Percentiles rank a stretch among this genome's conserved stretches.
phyloP scores from a whole-genome alignment of 2,113 vertebrate species.

The Sylvietta virens region DNA sequence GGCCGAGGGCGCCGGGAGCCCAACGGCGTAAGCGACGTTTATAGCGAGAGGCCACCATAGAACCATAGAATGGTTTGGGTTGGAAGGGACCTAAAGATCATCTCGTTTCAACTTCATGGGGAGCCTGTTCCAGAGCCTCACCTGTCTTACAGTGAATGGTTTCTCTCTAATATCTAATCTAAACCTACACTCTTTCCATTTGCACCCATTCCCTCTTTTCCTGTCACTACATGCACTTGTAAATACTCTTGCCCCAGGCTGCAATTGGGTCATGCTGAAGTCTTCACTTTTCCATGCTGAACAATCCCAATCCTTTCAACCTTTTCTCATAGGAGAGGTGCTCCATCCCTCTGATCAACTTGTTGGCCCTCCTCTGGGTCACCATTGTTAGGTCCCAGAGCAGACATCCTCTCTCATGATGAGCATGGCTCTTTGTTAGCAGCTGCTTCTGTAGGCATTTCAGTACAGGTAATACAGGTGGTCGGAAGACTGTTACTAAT shows the following conservation, averaged over 20 bases:
- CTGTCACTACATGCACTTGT: background rate
- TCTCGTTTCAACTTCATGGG: background rate
- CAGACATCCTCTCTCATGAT: background rate
- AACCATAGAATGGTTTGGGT: no score
- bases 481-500: accelerated
- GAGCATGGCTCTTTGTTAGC: accelerated
- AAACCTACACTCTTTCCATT: background rate
- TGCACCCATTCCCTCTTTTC: background rate
- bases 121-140: background rate
- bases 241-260: background rate
- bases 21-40: accelerated
- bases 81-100: background rate
- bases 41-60: accelerated
- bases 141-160: background rate
- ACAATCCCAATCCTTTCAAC: no score
- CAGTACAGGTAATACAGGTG: background rate
- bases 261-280: background rate
- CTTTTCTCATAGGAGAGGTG: background rate
- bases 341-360: background rate
- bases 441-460: accelerated
- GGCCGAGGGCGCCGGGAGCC: accelerated
- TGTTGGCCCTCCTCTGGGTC: background rate
- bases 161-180: background rate
- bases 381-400: background rate
- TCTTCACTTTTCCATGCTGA: background rate